Conservation (phyloP, 2,113 vertebrate genomes). For the Barbus barbus region DNA sequence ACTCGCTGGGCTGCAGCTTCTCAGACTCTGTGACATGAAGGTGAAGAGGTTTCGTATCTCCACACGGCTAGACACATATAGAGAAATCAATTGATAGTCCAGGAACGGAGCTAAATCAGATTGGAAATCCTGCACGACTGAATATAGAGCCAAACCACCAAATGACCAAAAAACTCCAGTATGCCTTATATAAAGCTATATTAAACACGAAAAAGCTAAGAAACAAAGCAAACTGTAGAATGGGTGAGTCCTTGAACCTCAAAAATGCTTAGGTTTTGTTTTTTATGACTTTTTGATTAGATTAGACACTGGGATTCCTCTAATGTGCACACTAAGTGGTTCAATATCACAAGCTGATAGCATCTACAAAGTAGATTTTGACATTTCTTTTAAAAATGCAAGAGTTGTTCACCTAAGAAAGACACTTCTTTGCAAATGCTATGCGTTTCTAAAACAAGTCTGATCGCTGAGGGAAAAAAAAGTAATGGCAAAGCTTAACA, state of each 20-base stretch:
- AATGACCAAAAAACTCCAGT: not conserved
- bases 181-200: not conserved
- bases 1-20: constrained; percentile 7
- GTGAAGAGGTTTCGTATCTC: not conserved
- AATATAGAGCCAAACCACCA: not conserved
- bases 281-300: not conserved
- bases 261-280: not conserved
- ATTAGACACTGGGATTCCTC: not conserved
- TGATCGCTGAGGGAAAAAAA: not conserved
- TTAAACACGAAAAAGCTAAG: not conserved
- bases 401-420: not conserved
- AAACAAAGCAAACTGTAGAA: not conserved
- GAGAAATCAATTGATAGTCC: constrained; percentile 19
- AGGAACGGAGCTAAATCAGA: not conserved
- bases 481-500: not conserved
- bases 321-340: not conserved
- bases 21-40: constrained; percentile 6
- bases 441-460: not conserved
- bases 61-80: not conserved
- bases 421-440: not conserved
- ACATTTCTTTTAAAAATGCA: not conserved
- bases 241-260: not conserved
- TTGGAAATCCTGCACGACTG: not conserved
- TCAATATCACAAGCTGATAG: not conserved
- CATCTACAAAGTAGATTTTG: not conserved